Conservation (phyloP, 2,797 vertebrate genomes). For the Squalus acanthias region DNA sequence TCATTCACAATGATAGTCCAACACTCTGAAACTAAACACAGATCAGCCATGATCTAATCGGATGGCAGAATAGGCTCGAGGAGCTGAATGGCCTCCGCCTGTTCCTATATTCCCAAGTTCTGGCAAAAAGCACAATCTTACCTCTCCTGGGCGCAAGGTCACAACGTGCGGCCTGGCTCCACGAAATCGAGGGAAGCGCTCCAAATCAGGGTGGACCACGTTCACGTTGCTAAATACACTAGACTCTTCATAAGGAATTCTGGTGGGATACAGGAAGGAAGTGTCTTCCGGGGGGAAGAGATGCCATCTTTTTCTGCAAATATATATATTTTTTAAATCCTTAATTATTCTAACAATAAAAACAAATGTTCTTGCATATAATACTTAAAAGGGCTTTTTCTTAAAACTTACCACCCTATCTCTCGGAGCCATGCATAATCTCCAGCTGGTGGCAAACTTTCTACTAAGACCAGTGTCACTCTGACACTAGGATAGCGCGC, state of each 20-base stretch:
- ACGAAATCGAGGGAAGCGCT: slow-evolving; percentile 66
- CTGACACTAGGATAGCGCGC: neutral
- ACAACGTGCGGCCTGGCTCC: slow-evolving; percentile 62
- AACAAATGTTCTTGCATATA: neutral
- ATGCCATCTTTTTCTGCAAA: slow-evolving; percentile 84
- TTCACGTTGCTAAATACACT: slow-evolving; percentile 89
- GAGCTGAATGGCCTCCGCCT: neutral
- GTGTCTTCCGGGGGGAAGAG: slow-evolving; percentile 85
- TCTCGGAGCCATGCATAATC: neutral
- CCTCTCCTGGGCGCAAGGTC: slow-evolving; percentile 85
- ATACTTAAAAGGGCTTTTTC: neutral
- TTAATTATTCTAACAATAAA: neutral
- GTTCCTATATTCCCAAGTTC: neutral
- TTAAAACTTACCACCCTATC: neutral
- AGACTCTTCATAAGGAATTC: slow-evolving; percentile 95
- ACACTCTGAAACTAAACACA: neutral
- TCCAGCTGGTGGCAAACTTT: neutral
- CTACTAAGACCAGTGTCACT: neutral
- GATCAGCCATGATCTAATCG: neutral
- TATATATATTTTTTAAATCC: neutral
- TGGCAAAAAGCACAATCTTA: slow-evolving; percentile 48
- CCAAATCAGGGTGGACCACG: slow-evolving; percentile 70
- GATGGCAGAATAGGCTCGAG: neutral
- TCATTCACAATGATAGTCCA: neutral
- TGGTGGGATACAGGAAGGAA: slow-evolving; percentile 78